Conservation (phyloP, 1,140 invertebrate species). For the Polypedilum pembai region DNA sequence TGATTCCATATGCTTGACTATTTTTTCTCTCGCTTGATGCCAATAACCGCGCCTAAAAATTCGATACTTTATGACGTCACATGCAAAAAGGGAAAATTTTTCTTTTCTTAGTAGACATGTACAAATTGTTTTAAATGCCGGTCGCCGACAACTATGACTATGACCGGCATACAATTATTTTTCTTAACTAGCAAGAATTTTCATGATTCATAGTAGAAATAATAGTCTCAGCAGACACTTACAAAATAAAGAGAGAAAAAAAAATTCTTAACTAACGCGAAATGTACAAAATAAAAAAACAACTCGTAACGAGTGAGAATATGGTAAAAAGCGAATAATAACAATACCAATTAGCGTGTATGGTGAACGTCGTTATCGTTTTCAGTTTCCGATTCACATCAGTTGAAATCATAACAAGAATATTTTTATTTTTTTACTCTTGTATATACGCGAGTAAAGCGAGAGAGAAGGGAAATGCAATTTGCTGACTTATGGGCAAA, state of each 20-base stretch:
- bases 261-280: too few relatives aligned
- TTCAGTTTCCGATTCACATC: conserved; percentile 16
- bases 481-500: too few relatives aligned
- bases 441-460: too few relatives aligned
- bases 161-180: background rate
- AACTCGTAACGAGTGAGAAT: background rate
- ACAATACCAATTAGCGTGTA: conserved; percentile 8
- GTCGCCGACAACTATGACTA: background rate
- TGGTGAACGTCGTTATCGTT: conserved; percentile 7
- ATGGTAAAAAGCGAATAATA: background rate
- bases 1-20: background rate
- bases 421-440: background rate
- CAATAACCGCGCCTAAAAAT: conserved; percentile 11
- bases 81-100: background rate
- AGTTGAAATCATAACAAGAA: conserved; percentile 18
- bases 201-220: background rate
- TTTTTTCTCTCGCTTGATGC: background rate
- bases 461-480: too few relatives aligned
- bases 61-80: background rate
- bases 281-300: too few relatives aligned
- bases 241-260: too few relatives aligned
- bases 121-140: conserved; percentile 18
- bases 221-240: background rate
- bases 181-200: background rate
- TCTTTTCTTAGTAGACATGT: background rate